phyloP scores from a whole-genome alignment of 2,113 vertebrate species.

The Tichodroma muraria region DNA sequence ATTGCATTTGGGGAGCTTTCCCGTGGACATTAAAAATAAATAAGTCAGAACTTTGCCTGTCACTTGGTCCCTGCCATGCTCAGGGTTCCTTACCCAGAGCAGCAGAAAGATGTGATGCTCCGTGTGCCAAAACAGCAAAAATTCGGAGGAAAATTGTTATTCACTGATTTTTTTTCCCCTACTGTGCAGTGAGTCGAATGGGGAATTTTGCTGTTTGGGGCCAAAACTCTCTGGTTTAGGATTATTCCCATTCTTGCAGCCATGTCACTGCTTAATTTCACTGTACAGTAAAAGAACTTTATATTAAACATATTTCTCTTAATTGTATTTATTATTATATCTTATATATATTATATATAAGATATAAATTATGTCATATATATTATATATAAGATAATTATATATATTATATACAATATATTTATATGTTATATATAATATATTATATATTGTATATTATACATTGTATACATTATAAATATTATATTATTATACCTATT shows the following conservation, averaged over 20 bases:
- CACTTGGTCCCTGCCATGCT: fast-evolving
- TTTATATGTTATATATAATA: background rate
- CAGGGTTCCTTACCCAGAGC: background rate
- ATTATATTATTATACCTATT: background rate
- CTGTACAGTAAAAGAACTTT: background rate
- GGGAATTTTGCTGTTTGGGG: background rate
- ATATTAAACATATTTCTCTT: background rate
- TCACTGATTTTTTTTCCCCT: too few species aligned
- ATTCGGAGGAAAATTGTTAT: background rate
- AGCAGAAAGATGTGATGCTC: background rate
- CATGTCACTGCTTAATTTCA: background rate
- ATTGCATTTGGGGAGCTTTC: background rate
- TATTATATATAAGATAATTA: background rate
- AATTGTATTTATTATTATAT: background rate
- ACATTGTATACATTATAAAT: too few species aligned
- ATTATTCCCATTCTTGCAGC: background rate
- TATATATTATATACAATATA: background rate
- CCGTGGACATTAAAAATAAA: background rate
- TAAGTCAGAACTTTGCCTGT: background rate
- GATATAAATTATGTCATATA: too few species aligned
- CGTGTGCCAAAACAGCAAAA: background rate
- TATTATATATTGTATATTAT: too few species aligned
- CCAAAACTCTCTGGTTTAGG: background rate
- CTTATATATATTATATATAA: too few species aligned
- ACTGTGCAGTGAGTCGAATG: background rate